Conservation (phyloP, 2,888 invertebrate species). For the Nymphalis c-album region DNA sequence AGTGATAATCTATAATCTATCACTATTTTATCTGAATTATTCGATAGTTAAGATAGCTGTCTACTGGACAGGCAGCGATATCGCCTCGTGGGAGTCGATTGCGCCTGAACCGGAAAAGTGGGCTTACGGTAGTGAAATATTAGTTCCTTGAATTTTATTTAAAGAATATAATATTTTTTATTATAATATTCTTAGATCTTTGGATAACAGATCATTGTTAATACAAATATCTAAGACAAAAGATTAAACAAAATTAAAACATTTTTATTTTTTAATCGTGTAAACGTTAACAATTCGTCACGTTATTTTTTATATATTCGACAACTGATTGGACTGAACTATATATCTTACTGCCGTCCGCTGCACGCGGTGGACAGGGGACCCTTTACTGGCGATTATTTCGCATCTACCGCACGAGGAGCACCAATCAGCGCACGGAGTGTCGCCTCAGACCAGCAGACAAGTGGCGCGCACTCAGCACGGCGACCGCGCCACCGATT, state of each 20-base stretch:
- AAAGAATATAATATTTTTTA: too few species aligned
- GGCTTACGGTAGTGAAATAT: too few species aligned
- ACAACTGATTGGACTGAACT: too few species aligned
- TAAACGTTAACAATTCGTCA: too few species aligned
- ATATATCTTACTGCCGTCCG: neutral
- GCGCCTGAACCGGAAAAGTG: too few species aligned
- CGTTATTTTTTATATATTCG: too few species aligned
- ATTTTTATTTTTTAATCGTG: too few species aligned
- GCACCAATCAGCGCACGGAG: neutral
- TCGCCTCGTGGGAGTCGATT: neutral
- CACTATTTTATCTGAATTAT: neutral
- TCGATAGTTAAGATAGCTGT: neutral
- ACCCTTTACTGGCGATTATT: conserved; percentile 2
- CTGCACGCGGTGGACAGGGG: neutral
- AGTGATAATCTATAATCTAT: neutral
- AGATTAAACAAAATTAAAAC: too few species aligned
- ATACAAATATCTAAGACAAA: too few species aligned
- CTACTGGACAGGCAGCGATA: neutral
- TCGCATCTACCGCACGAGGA: conserved; percentile 5
- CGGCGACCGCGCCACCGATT: neutral
- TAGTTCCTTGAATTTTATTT: too few species aligned
- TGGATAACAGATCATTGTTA: too few species aligned
- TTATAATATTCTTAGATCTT: too few species aligned
- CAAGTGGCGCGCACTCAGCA: neutral
- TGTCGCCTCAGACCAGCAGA: neutral